Conservation (phyloP, 2,888 invertebrate genomes). For the Corbicula japonica region DNA sequence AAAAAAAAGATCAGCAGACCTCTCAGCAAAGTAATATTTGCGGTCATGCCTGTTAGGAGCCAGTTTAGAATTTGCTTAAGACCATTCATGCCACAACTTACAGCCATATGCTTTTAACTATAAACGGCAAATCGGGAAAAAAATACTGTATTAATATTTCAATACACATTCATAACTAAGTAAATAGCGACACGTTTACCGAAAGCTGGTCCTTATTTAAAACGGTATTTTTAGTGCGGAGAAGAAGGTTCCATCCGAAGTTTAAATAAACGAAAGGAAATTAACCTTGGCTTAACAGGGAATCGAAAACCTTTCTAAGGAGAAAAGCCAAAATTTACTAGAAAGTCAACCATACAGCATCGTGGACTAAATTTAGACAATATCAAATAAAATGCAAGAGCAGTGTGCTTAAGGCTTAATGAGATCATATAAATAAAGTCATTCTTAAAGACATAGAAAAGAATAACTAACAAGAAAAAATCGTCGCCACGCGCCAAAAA, state of each 20-base stretch:
- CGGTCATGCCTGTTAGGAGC: no score
- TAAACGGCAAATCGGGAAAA: no score
- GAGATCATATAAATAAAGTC: slow-evolving; percentile 34
- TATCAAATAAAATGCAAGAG: slow-evolving; percentile 29
- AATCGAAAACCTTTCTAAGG: slow-evolving; percentile 24
- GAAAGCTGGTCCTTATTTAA: slow-evolving; percentile 32
- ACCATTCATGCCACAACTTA: no score
- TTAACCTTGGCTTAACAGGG: slow-evolving; percentile 32
- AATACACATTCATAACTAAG: slow-evolving; percentile 1
- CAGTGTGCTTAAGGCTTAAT: slow-evolving; percentile 27
- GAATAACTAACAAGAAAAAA: no score
- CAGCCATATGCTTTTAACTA: no score
- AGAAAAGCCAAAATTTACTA: slow-evolving; percentile 38
- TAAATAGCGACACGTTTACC: slow-evolving; percentile 21
- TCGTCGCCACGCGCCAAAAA: no score
- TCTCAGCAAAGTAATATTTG: no score
- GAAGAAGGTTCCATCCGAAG: slow-evolving; percentile 37
- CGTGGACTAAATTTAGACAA: slow-evolving; percentile 38
- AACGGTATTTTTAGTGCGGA: slow-evolving; percentile 11
- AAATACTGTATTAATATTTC: slow-evolving; percentile 18
- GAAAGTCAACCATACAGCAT: slow-evolving; percentile 33
- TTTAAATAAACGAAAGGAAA: slow-evolving; percentile 23
- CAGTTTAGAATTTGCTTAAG: no score
- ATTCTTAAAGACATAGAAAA: slow-evolving; percentile 25
- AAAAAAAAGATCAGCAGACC: no score